Evolutionary conservation across 2,888 invertebrate genomes (phyloP), one percentile per base, ranked within the genome.

Genomic region (Chelonus formosanus): DNA sequence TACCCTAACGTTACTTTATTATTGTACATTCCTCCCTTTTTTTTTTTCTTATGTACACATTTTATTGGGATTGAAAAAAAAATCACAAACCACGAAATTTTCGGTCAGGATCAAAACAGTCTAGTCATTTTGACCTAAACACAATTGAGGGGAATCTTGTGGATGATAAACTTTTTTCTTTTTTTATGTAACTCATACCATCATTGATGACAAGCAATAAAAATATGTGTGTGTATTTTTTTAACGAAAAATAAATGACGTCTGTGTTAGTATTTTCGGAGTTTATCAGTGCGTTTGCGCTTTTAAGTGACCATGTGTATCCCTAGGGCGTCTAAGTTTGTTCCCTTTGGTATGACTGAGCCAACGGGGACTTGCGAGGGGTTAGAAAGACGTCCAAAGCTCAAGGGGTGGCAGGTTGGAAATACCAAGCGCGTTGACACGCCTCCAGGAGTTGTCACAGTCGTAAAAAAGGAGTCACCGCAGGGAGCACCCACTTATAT

Each of bases 381-480:
- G 7, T 45, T 32, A 43, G n/a, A 48, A 31, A 48, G 48, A 48
- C 48, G 48, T 48, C 31, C 48, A 48, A 48, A 48, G 48, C 48
- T 48, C 48, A 48, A 48, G 50, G 64, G 60, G 48, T 61, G 65
- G 60, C 60, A 61, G 65, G 60, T 56, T 57, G 65, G 50, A 58
- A 57, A 65, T 68, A 48, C 55, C 58, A 43, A 44, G 75, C 74
- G 73, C 72, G 78, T 75, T 73, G 78, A 76, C 78, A 78, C 77
- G 78, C 77, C 78, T 78, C 75, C 74, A 71, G 73, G 73, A 78
- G 70, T 75, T 75, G 74, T 75, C 66, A 65, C 54, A 61, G 70
- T 63, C 72, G 70, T 76, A 77, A 44, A 35, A 35, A 58, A 58
- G 20, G 10, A 63, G 58, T 73, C 75, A 67, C 73, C 72, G 58